Evolutionary conservation across 2,797 vertebrate genomes (phyloP), one percentile per base, ranked within the genome.

Genomic region (Lacerta viridis): DNA sequence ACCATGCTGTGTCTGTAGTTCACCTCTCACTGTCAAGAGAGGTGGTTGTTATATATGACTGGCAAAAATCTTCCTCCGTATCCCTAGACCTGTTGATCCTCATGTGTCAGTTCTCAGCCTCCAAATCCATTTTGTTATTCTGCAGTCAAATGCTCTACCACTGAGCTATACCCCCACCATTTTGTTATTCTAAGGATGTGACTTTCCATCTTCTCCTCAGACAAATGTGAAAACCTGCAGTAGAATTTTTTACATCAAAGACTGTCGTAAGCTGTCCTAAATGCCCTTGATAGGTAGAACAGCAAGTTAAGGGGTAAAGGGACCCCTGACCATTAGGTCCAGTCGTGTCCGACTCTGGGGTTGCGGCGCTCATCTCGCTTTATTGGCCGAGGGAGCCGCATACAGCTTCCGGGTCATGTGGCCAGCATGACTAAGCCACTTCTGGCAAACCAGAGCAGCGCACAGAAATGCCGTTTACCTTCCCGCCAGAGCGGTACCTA

Each of bases 1-100:
- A 81, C 25, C 64, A 29, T 69, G 18, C 23, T 72, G 59, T 88
- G 77, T 50, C 66, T 72, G 83, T 80, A 91, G 27, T 20, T 81
- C 46, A 92, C 78, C 0, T 72, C 0, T 78, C 33, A 43, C 13
- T 74, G 33, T 82, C 43, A 43, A 80, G 69, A 66, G 27, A 79
- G 29, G 50, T 41, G 41, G 39, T 41, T 84, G 10, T 74, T 75
- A 72, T 29, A 80, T 72, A 5, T 72, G 17, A 80, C 66, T 39
- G 77, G 8, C 13, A 10, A 68, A 66, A n/a, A 85, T 43, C 5
- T 68, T 23, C 6, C 36, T 50, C 33, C 5, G 1, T 33, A 27
- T 80, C 72, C 68, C 55, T 33, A 46, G 23, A 64, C 23, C 55
- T 20, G 55, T 72, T 50, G 29, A 85, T 64, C 29, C 20, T 46